Evolutionary conservation across 2,113 vertebrate species (phyloP).

Genomic region (Calonectris borealis): DNA sequence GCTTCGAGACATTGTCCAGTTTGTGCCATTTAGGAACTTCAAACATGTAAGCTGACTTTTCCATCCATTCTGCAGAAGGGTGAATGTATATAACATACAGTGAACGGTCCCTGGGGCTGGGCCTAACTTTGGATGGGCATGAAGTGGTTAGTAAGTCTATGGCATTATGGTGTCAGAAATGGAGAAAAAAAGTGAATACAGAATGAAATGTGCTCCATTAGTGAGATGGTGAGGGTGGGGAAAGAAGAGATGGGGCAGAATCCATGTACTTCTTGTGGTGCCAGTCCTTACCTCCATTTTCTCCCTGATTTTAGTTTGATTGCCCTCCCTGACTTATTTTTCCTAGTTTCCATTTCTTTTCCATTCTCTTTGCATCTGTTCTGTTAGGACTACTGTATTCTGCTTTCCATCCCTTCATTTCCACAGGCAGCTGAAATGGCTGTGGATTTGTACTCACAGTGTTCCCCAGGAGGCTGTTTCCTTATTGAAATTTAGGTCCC

Average conservation of each 20-base stretch:
- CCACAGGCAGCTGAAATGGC: neutral
- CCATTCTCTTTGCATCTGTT: neutral
- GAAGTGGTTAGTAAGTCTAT: neutral
- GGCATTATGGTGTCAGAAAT: neutral
- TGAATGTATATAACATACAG: neutral
- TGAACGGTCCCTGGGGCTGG: neutral
- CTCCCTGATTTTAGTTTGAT: neutral
- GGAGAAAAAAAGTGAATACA: neutral
- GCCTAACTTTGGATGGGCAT: neutral
- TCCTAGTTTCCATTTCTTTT: neutral
- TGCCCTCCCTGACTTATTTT: neutral
- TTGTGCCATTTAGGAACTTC: conserved; percentile 97
- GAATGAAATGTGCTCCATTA: neutral
- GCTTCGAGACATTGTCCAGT: conserved; percentile 95
- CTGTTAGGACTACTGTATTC: neutral
- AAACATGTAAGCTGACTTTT: conserved; percentile 86
- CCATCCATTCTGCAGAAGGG: neutral
- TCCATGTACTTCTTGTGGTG: neutral
- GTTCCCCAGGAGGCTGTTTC: neutral
- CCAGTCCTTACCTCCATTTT: neutral
- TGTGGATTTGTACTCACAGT: neutral
- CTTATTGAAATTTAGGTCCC: neutral
- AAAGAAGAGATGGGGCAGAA: neutral
- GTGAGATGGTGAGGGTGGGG: neutral
- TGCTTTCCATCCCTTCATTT: neutral